Evolutionary conservation across 2,888 invertebrate genomes (phyloP).

Genomic region (Andrena hattorfiana): DNA sequence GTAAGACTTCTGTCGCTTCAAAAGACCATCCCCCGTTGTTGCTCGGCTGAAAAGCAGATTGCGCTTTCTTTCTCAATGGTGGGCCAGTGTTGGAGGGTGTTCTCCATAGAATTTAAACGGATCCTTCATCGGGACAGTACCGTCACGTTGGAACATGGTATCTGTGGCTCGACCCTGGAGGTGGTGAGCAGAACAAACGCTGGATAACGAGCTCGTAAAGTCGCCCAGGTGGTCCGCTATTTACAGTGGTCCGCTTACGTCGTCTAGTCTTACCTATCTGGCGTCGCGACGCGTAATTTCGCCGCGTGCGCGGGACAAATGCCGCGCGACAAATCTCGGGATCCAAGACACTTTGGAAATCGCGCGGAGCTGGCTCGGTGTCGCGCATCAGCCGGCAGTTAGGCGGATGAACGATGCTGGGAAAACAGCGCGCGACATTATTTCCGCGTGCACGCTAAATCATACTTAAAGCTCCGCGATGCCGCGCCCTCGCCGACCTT

Average conservation of each 20-base stretch:
- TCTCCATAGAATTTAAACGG: too few relatives aligned
- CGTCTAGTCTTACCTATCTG: neutral
- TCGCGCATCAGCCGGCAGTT: constrained; percentile 62
- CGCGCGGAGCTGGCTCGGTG: constrained; percentile 64
- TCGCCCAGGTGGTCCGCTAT: neutral
- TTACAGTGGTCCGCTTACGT: neutral
- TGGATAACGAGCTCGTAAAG: neutral
- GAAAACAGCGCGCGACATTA: constrained; percentile 63
- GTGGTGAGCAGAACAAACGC: neutral
- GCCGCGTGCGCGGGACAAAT: constrained; percentile 36
- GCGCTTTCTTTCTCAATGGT: neutral
- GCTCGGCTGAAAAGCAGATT: neutral
- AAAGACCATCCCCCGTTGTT: constrained; percentile 24
- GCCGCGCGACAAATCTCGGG: constrained; percentile 53
- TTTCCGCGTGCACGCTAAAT: constrained; percentile 67
- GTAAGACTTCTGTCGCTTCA: constrained; percentile 6
- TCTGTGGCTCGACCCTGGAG: too few relatives aligned
- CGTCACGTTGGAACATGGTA: too few relatives aligned
- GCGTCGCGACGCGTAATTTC: constrained; percentile 29
- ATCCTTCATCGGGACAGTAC: too few relatives aligned
- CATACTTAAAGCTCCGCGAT: constrained; percentile 65
- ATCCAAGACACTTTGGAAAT: constrained; percentile 48
- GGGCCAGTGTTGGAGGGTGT: too few relatives aligned
- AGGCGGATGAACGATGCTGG: constrained; percentile 64
- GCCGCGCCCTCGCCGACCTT: constrained; percentile 30